Percentiles rank a stretch among this genome's conserved stretches.
phyloP scores from a whole-genome alignment of 1,140 invertebrate species.

The Melanaphis sacchari region DNA sequence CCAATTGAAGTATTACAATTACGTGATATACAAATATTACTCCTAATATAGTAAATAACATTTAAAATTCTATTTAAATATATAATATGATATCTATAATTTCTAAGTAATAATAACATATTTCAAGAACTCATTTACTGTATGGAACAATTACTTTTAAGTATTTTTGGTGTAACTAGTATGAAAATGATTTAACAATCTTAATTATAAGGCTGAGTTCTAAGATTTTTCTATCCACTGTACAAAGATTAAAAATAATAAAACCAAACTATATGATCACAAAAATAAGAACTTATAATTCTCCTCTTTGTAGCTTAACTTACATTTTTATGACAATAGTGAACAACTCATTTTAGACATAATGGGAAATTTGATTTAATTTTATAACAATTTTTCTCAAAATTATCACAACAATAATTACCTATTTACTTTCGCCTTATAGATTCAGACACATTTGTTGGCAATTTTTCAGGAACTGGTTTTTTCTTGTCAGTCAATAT shows the following conservation, averaged over 20 bases:
- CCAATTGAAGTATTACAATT: constrained; percentile 26
- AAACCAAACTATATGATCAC: not conserved
- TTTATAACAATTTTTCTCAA: constrained; percentile 31
- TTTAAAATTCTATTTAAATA: not conserved
- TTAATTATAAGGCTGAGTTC: not conserved
- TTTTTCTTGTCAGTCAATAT: constrained; percentile 54
- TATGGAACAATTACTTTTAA: not conserved
- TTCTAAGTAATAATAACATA: not conserved
- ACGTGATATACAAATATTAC: not conserved
- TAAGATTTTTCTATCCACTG: constrained; percentile 16
- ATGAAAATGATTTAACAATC: constrained; percentile 1
- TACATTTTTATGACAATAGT: not conserved
- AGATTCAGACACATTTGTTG: constrained; percentile 51
- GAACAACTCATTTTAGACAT: not conserved
- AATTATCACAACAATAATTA: constrained; percentile 55
- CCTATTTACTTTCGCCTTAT: constrained; percentile 49
- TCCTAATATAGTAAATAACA: not conserved
- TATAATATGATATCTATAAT: not conserved
- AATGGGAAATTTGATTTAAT: not conserved
- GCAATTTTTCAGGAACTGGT: constrained; percentile 56
- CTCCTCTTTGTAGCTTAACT: not conserved
- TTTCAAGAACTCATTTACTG: not conserved
- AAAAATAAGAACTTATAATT: not conserved
- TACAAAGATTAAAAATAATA: constrained; percentile 42
- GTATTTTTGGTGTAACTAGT: not conserved